Evolutionary conservation across 2,113 vertebrate species (phyloP).

Genomic region (Oreochromis spilurus): DNA sequence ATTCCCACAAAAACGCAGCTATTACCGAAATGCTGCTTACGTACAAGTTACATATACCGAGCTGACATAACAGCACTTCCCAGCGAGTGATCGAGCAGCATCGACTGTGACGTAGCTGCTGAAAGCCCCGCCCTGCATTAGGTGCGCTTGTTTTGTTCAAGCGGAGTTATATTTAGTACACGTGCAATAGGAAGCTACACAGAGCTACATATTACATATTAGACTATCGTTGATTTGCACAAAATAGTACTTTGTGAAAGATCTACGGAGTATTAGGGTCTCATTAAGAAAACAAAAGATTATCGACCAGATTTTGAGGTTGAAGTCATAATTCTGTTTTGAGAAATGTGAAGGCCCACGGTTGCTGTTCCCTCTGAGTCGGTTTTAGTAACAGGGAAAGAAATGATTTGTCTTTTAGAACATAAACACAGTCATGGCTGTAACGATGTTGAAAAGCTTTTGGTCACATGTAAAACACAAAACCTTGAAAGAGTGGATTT

Average conservation of each 20-base stretch:
- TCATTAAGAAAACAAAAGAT: background rate
- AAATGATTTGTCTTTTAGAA: background rate
- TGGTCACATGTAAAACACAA: background rate
- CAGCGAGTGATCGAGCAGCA: background rate
- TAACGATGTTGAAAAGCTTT: background rate
- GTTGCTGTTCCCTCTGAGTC: background rate
- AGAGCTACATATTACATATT: background rate
- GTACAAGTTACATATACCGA: background rate
- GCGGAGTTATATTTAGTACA: background rate
- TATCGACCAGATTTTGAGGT: background rate
- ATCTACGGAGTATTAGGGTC: background rate
- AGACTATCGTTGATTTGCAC: background rate
- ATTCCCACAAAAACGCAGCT: background rate
- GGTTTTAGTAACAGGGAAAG: background rate
- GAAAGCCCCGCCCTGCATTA: background rate
- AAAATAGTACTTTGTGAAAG: background rate
- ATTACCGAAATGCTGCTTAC: background rate
- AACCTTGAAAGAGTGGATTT: background rate
- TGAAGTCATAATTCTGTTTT: background rate
- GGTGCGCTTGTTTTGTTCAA: background rate
- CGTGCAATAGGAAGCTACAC: background rate
- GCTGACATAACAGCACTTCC: background rate
- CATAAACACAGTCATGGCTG: background rate
- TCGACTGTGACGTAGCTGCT: background rate
- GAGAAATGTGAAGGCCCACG: rapidly evolving